Conservation (phyloP, 2,113 vertebrate species). For the Notiomystis cincta region DNA sequence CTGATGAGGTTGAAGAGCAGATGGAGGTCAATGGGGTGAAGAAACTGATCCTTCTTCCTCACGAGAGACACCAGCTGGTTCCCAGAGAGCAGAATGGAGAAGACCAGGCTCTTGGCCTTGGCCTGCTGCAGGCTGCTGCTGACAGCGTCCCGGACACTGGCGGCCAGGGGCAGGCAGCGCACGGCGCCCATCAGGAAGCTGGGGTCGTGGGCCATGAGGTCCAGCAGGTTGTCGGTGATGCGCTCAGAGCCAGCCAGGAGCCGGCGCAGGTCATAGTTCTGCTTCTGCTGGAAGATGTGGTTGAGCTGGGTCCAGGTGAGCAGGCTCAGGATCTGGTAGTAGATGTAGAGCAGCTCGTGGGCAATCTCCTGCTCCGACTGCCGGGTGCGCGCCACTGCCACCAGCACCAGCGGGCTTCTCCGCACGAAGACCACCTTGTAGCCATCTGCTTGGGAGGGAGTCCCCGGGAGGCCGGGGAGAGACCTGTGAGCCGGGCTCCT, state of each 20-base stretch:
- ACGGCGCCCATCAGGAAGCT: constrained; percentile 91
- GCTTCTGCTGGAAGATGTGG: constrained; percentile 93
- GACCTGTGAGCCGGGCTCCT: neutral
- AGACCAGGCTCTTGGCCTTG: constrained; percentile 88
- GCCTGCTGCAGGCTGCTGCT: constrained; percentile 90
- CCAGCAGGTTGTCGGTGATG: constrained; percentile 90
- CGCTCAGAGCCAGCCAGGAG: constrained; percentile 92
- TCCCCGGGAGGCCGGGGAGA: neutral
- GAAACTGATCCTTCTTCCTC: constrained; percentile 91
- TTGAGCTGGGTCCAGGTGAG: constrained; percentile 94
- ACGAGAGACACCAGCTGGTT: constrained; percentile 91
- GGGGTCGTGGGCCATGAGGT: constrained; percentile 88
- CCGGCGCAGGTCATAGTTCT: constrained; percentile 95
- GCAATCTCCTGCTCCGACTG: constrained; percentile 92
- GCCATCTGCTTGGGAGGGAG: constrained; percentile 76
- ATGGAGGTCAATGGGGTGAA: constrained; percentile 96
- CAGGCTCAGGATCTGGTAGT: constrained; percentile 96
- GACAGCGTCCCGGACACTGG: constrained; percentile 79
- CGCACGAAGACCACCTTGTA: constrained; percentile 95
- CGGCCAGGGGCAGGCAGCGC: constrained; percentile 86
- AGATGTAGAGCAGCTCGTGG: constrained; percentile 94
- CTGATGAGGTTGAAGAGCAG: constrained; percentile 94
- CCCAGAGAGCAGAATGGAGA: constrained; percentile 90
- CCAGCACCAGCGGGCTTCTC: constrained; percentile 91
- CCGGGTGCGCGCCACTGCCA: constrained; percentile 85